Base-by-base conservation (phyloP, 2,888 invertebrate species). In the Anarsia innoxiella region DNA sequence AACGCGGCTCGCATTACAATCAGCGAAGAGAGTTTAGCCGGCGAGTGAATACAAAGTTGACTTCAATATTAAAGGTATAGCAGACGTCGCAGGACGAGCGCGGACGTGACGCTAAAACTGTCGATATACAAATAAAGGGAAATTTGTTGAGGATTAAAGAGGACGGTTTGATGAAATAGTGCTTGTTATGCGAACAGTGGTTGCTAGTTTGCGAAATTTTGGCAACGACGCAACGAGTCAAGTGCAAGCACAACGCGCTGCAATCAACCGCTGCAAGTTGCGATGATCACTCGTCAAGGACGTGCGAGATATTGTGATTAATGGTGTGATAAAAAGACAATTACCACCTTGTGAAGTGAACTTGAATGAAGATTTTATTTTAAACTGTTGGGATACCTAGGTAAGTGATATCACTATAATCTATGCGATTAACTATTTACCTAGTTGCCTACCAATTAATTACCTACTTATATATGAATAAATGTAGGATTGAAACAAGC, bases 21-120 rank as follows among this genome's bases (percentile, higher is more conserved):
- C 66, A 71, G 66, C 56, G 48, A 78, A 79, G 83, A 83, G 83
- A 82, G 79, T 75, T 82, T 73, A 59, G 76, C 72, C 71, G 69
- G 63, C 70, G 58, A 67, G 66, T 75, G 77, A 80, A 78, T 75
- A 74, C 79, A 53, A 73, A 80, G 66, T 70, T 56, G 58, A 60
- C 58, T 10, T 66, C 64, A 56, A 66, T 66, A 66, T 58, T 51
- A 49, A 57, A 62, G 60, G 53, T 64, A 64, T 66, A 65, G 64
- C 61, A 64, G 58, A 63, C 60, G 64, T 55, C 51, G 50, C 60
- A 77, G 75, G 74, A 75, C 68, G 48, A 52, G 57, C 23, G 59
- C 61, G 62, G 59, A 63, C 67, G 72, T 64, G 69, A 64, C 66
- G 48, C 51, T 48, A 36, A 49, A 47, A 50, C 51, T 53, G 55